These are phyloP conservation scores for Drosophila seclusa DNA, from an alignment of 2,888 invertebrate species.

Conservation along the genomic window DNA sequence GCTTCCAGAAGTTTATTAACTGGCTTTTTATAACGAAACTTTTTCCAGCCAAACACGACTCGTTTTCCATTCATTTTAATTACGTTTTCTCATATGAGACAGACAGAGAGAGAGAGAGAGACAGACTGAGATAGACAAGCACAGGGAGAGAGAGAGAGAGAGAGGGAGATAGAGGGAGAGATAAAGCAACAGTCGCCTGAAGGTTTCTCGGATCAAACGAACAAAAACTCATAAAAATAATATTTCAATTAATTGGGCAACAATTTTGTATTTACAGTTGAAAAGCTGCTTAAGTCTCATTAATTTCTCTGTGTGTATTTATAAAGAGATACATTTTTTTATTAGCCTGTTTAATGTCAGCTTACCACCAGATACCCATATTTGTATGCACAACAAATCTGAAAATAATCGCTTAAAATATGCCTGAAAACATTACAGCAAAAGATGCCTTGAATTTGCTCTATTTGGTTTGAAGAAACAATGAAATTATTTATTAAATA, in stretches of 20 bases:
- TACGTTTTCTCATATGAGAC: constrained; percentile 31
- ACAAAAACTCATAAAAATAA: not conserved
- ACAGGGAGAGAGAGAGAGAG: not conserved
- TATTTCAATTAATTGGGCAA: constrained; percentile 16
- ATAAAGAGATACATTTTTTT: not conserved
- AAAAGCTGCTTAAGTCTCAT: not conserved
- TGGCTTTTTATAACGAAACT: constrained; percentile 62
- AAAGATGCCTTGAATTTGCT: not conserved
- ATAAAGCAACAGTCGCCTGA: not conserved
- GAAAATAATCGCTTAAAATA: not conserved
- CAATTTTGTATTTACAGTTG: not conserved
- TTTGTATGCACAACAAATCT: not conserved
- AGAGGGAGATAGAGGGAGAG: not conserved
- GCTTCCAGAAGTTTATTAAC: constrained; percentile 52
- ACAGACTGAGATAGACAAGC: not conserved
- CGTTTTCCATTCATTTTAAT: constrained; percentile 53
- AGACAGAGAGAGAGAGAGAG: not conserved
- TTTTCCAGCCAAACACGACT: constrained; percentile 31
- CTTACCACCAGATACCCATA: not conserved
- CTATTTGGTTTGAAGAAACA: not conserved
- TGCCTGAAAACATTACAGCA: not conserved
- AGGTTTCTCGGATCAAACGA: not conserved
- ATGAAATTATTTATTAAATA: not conserved
- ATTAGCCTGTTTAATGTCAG: not conserved
- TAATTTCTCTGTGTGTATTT: not conserved